Percentiles rank a stretch among this genome's conserved stretches.
These are phyloP conservation scores for Thera obeliscata DNA, from an alignment of 2,888 invertebrate species.

Conservation along the genomic window DNA sequence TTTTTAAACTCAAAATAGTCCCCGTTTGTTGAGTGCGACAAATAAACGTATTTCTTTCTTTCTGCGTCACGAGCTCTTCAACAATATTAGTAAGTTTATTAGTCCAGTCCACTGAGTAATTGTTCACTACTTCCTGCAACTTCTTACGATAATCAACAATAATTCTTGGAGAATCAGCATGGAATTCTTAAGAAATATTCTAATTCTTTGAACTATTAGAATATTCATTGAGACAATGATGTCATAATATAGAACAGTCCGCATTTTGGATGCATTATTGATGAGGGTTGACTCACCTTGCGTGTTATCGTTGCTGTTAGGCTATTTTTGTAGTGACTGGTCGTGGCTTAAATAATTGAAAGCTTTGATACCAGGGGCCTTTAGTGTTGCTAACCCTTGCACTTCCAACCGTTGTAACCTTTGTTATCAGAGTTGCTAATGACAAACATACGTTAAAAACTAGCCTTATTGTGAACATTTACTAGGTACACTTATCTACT, in stretches of 20 bases:
- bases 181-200: conserved; percentile 5
- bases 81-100: too few relatives aligned
- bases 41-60: too few relatives aligned
- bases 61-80: too few relatives aligned
- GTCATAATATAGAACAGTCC: conserved; percentile 18
- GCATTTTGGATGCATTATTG: conserved; percentile 24
- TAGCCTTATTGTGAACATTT: too few relatives aligned
- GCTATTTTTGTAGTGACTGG: conserved; percentile 19
- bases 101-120: not conserved
- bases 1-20: too few relatives aligned
- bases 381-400: not conserved
- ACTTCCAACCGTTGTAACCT: too few relatives aligned
- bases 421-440: too few relatives aligned
- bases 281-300: conserved; percentile 26
- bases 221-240: conserved; percentile 20
- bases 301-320: conserved; percentile 8
- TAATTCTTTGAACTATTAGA: conserved; percentile 18
- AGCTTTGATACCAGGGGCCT: not conserved
- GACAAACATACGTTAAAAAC: too few relatives aligned
- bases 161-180: not conserved
- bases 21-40: too few relatives aligned
- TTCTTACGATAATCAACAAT: not conserved
- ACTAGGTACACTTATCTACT: too few relatives aligned
- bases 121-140: not conserved
- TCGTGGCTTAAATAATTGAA: conserved; percentile 9